Evolutionary conservation across 92 coral and sea anemone species (phyloP).

Genomic region (Epizoanthus fatuus): DNA sequence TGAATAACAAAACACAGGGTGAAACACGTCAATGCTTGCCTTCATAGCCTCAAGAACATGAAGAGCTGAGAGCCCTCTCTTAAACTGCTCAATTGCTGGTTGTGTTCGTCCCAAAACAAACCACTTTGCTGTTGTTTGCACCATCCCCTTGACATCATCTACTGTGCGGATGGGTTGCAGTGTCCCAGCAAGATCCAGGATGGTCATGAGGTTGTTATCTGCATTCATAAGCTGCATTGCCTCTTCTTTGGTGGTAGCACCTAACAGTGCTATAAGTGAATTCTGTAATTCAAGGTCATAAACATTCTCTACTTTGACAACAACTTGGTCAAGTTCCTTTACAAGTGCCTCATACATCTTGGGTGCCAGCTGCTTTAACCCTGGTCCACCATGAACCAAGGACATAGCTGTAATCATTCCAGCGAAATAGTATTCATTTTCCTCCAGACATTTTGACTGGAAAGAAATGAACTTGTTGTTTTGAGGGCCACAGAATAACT

Average conservation of each 20-base stretch:
- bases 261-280: constrained; percentile 11
- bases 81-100: constrained; percentile 72
- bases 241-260: not conserved
- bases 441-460: constrained; percentile 32
- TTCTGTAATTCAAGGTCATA: constrained; percentile 41
- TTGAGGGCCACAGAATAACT: constrained; percentile 56
- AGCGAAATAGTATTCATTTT: constrained; percentile 21
- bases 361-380: constrained; percentile 15
- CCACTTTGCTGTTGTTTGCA: constrained; percentile 58
- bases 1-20: constrained; percentile 66
- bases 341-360: constrained; percentile 24
- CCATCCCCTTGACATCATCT: constrained; percentile 60
- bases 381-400: constrained; percentile 30
- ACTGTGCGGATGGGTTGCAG: constrained; percentile 61
- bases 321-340: constrained; percentile 6
- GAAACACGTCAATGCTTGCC: constrained; percentile 58
- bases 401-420: constrained; percentile 35
- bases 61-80: constrained; percentile 76
- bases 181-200: constrained; percentile 77
- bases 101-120: constrained; percentile 68
- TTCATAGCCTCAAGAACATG: constrained; percentile 64
- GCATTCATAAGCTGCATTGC: constrained; percentile 13
- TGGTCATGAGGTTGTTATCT: constrained; percentile 45
- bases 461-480: constrained; percentile 13
- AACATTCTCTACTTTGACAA: constrained; percentile 25